phyloP scores from a whole-genome alignment of 2,888 invertebrate genomes.

The Acronicta aceris region DNA sequence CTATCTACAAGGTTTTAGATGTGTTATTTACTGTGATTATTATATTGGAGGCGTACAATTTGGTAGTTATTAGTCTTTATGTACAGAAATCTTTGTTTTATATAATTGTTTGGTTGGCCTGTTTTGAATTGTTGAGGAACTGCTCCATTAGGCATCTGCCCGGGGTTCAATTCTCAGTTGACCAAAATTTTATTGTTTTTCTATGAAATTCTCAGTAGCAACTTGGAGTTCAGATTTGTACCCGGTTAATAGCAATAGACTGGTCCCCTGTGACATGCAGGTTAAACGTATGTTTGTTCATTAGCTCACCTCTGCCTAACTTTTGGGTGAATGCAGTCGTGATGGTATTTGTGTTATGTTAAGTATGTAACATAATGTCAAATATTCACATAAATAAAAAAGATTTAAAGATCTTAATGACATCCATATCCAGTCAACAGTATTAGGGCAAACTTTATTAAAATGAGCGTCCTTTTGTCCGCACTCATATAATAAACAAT shows the following conservation, averaged over 20 bases:
- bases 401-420: conserved; percentile 18
- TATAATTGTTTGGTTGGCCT: neutral
- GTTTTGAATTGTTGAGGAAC: neutral
- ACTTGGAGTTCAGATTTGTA: too few relatives aligned
- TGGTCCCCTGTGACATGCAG: too few relatives aligned
- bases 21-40: conserved; percentile 52
- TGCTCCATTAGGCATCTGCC: too few relatives aligned
- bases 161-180: too few relatives aligned
- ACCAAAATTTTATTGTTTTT: too few relatives aligned
- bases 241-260: too few relatives aligned
- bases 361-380: too few relatives aligned
- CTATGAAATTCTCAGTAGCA: too few relatives aligned
- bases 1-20: conserved; percentile 48
- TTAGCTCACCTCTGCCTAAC: too few relatives aligned
- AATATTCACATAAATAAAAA: neutral
- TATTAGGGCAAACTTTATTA: conserved; percentile 16
- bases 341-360: too few relatives aligned
- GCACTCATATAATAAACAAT: conserved; percentile 16
- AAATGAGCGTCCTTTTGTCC: conserved; percentile 28
- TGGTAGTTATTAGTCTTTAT: conserved; percentile 14
- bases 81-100: conserved; percentile 8
- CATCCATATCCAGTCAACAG: conserved; percentile 12
- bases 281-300: too few relatives aligned
- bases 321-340: too few relatives aligned
- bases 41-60: conserved; percentile 21